Base-by-base conservation (phyloP, 2,888 invertebrate genomes). In the Hetaerina titia region DNA sequence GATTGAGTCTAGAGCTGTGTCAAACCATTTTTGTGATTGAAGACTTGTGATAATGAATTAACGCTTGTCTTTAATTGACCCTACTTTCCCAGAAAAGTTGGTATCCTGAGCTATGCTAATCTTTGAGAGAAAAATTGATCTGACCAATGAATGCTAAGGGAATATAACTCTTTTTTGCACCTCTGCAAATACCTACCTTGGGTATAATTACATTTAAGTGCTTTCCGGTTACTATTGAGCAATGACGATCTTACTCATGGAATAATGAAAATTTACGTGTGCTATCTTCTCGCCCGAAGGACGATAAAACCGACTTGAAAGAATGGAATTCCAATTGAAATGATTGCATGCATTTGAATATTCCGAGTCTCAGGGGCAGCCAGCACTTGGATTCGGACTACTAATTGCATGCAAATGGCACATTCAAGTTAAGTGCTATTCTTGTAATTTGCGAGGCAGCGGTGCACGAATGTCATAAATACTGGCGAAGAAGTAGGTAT, bases 391-490 rank as follows among this genome's bases (percentile, higher is more conserved):
- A 25, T 81, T 81, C 25, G 25, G 81, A 45, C 81, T 31, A 31
- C 31, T 81, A 81, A 81, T 81, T 31, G 25, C 22, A 81, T 81
- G 81, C 81, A 81, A 81, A 81, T 81, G 81, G 31, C 31, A 81
- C 81, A 81, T 81, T 81, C 31, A 81, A 31, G 81, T 81, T 81
- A 31, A 81, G 81, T 31, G 81, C 13, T 74, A 25, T 25, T 25
- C 81, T 81, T 81, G 31, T 81, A 81, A 81, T 81, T 81, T 31
- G n/a, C 81, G 31, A 31, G 1, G 81, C 31, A 31, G 31, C 6
- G 31, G 81, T 81, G 31, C 7, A 13, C 4, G 81, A 31, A 81
- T 31, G 31, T 81, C 31, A 31, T 81, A 31, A 31, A 31, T 81
- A 4, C 25, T 81, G 31, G 31, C 31, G 81, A 1, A 81, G 81